A percentile compares a stretch with the other conserved stretches of the same genome.
Conservation (phyloP, 2,113 vertebrate genomes). For the Epinephelus cyanopodus region DNA sequence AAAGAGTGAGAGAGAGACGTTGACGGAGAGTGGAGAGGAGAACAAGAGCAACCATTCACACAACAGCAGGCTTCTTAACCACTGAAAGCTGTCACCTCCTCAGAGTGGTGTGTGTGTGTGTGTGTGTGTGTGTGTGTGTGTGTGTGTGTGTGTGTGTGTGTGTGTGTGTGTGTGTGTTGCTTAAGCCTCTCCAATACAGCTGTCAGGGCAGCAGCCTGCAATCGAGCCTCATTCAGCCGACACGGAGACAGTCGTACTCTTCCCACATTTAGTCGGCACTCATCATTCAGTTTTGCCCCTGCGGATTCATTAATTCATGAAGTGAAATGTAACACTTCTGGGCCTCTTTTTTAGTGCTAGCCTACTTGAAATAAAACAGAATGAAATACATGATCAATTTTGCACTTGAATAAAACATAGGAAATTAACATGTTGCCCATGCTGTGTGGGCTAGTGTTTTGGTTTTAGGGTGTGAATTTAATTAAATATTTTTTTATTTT, state of each 20-base stretch:
- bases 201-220: slow-evolving; percentile 58
- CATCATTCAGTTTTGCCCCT: slow-evolving; percentile 16
- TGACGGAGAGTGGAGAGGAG: slow-evolving; percentile 31
- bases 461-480: no score
- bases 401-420: not conserved
- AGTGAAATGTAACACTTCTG: slow-evolving; percentile 21
- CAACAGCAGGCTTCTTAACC: slow-evolving; percentile 61
- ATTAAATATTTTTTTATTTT: no score
- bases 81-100: slow-evolving; percentile 61
- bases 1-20: slow-evolving; percentile 28
- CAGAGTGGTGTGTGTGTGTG: slow-evolving; percentile 26
- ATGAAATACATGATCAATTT: not conserved
- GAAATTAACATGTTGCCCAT: not conserved
- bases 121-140: slow-evolving; percentile 33
- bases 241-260: slow-evolving; percentile 7
- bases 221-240: slow-evolving; percentile 30
- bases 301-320: slow-evolving; percentile 29
- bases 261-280: slow-evolving; percentile 18
- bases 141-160: slow-evolving; percentile 18
- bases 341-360: not conserved
- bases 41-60: slow-evolving; percentile 68
- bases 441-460: not conserved
- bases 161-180: not conserved
- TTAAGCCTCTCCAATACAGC: slow-evolving; percentile 63
- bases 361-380: slow-evolving; percentile 13